A percentile compares a stretch with the other conserved stretches of the same genome.
phyloP scores from a whole-genome alignment of 2,888 invertebrate species.

The Therioaphis trifolii region DNA sequence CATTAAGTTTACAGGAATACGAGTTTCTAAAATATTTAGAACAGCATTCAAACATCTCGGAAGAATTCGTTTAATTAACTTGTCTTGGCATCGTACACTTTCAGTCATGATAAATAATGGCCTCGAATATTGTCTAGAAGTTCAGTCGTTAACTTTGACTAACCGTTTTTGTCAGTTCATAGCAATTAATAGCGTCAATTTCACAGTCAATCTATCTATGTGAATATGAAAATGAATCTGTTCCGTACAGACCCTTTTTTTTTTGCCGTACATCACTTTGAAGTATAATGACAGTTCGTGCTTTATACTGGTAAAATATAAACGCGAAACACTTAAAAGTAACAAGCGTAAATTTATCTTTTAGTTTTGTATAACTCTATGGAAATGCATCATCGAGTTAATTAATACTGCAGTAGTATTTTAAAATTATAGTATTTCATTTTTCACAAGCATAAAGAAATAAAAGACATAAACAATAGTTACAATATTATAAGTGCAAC shows the following conservation, averaged over 20 bases:
- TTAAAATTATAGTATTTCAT: too few relatives aligned
- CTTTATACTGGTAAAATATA: too few relatives aligned
- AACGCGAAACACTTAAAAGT: too few relatives aligned
- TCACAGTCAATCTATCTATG: slow-evolving; percentile 6
- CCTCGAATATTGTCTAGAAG: slow-evolving; percentile 26
- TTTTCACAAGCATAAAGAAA: too few relatives aligned
- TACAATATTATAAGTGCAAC: too few relatives aligned
- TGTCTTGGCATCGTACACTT: slow-evolving; percentile 20
- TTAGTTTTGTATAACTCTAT: too few relatives aligned
- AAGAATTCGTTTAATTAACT: slow-evolving; percentile 36
- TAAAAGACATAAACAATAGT: too few relatives aligned
- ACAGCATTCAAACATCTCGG: background rate
- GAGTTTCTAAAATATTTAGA: background rate
- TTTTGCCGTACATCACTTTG: too few relatives aligned
- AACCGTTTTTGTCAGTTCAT: slow-evolving; percentile 36
- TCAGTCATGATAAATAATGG: slow-evolving; percentile 42
- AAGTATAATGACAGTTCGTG: too few relatives aligned
- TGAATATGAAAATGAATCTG: slow-evolving; percentile 17
- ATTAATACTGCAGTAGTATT: too few relatives aligned
- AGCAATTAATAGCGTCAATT: slow-evolving; percentile 34
- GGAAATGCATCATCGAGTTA: too few relatives aligned
- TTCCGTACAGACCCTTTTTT: slow-evolving; percentile 10
- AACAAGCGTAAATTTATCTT: too few relatives aligned
- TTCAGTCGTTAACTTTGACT: slow-evolving; percentile 26
- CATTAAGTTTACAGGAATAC: background rate